Conservation (phyloP, 2,797 vertebrate genomes). For the Eptatretus atami region DNA sequence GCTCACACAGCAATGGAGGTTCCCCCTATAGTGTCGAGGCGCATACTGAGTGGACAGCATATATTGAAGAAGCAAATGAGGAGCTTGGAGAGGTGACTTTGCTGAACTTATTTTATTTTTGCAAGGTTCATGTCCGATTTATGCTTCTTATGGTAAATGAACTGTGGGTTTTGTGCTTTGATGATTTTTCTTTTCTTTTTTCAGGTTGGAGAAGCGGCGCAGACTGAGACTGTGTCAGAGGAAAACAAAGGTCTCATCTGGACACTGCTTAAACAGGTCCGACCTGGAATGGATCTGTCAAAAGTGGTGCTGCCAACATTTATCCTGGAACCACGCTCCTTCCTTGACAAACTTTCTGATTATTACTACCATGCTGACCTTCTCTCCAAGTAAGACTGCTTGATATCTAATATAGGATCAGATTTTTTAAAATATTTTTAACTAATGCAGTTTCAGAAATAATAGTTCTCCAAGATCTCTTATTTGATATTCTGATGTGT, state of each 20-base stretch:
- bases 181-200: constrained; percentile 9
- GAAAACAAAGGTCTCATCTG: constrained; percentile 96
- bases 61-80: constrained; percentile 52
- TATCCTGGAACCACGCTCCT: constrained; percentile 77
- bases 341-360: constrained; percentile 88
- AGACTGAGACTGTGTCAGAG: constrained; percentile 90
- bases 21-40: neutral
- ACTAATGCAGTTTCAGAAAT: no score
- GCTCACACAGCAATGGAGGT: neutral
- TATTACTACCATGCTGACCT: constrained; percentile 96
- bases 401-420: no score
- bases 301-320: constrained; percentile 90
- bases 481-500: no score
- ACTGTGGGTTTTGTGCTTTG: no score
- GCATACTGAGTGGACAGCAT: constrained; percentile 39
- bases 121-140: no score
- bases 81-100: constrained; percentile 59
- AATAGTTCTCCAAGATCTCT: no score
- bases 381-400: constrained; percentile 48
- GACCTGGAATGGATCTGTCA: constrained; percentile 85
- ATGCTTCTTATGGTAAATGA: no score
- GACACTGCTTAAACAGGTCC: constrained; percentile 79
- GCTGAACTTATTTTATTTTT: no score
- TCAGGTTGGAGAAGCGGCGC: constrained; percentile 48
- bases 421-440: no score